Conservation (phyloP, 2,888 invertebrate species). For the Polymixis lichenea region DNA sequence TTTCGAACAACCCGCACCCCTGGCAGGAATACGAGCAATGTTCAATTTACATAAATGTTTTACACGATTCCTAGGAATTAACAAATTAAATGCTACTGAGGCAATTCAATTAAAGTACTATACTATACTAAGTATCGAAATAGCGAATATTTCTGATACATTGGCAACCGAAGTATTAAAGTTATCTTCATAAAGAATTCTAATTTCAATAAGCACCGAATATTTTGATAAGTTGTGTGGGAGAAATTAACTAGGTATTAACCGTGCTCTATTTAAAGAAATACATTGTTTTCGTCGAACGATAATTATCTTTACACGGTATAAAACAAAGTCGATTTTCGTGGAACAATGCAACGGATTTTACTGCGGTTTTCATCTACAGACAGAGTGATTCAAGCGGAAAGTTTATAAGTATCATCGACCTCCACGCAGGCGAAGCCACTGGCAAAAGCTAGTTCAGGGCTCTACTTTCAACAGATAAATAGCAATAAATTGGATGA, state of each 20-base stretch:
- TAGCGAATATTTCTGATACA: neutral
- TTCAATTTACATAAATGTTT: neutral
- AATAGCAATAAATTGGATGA: too few species aligned
- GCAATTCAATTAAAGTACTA: neutral
- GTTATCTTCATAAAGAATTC: neutral
- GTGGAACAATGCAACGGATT: neutral
- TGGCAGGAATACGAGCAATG: constrained; percentile 15
- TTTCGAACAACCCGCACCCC: too few species aligned
- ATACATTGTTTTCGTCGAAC: neutral
- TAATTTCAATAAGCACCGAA: neutral
- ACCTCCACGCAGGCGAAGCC: too few species aligned
- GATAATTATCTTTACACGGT: too few species aligned
- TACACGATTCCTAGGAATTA: neutral
- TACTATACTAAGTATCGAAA: neutral
- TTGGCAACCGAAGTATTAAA: neutral
- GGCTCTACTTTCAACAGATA: too few species aligned
- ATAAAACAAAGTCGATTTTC: too few species aligned
- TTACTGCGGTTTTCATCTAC: too few species aligned
- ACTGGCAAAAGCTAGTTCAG: too few species aligned
- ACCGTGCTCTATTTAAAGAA: neutral
- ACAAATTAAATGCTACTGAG: constrained; percentile 17
- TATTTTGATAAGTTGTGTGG: neutral
- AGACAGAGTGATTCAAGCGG: too few species aligned
- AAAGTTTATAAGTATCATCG: too few species aligned
- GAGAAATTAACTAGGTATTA: neutral